Evolutionary conservation across 1,140 invertebrate species (phyloP).

Genomic region (Holcopasites calliopsidis): DNA sequence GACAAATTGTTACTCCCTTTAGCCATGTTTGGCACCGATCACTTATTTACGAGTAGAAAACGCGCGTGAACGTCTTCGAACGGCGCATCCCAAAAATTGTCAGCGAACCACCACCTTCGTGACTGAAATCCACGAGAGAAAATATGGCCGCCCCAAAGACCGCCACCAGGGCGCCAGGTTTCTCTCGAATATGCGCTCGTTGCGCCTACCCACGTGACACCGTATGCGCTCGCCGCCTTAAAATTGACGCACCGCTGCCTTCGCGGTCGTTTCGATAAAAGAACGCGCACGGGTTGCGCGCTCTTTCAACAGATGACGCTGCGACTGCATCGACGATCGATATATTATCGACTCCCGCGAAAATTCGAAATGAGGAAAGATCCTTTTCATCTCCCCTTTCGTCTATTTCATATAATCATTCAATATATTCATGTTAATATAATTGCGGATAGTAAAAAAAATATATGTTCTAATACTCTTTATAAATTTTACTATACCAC

Average conservation of each 20-base stretch:
- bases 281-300: not conserved
- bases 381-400: too few species aligned
- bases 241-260: conserved; percentile 4
- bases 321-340: not conserved
- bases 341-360: not conserved
- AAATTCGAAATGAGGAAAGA: not conserved
- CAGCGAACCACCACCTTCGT: conserved; percentile 67
- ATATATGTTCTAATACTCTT: too few species aligned
- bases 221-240: conserved; percentile 11
- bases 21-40: conserved; percentile 49
- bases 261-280: conserved; percentile 8
- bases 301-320: not conserved
- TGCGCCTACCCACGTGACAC: conserved; percentile 48
- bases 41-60: conserved; percentile 58
- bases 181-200: conserved; percentile 48
- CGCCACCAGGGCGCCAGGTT: conserved; percentile 68
- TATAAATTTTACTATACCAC: too few species aligned
- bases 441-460: too few species aligned
- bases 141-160: conserved; percentile 74
- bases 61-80: conserved; percentile 22
- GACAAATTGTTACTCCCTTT: conserved; percentile 69
- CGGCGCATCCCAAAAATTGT: conserved; percentile 64
- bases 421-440: too few species aligned
- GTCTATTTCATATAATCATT: too few species aligned
- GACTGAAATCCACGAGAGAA: conserved; percentile 67